Evolutionary conservation across 2,113 vertebrate genomes (phyloP), one percentile per base, ranked within the genome.

Genomic region (Steatornis caripensis): DNA sequence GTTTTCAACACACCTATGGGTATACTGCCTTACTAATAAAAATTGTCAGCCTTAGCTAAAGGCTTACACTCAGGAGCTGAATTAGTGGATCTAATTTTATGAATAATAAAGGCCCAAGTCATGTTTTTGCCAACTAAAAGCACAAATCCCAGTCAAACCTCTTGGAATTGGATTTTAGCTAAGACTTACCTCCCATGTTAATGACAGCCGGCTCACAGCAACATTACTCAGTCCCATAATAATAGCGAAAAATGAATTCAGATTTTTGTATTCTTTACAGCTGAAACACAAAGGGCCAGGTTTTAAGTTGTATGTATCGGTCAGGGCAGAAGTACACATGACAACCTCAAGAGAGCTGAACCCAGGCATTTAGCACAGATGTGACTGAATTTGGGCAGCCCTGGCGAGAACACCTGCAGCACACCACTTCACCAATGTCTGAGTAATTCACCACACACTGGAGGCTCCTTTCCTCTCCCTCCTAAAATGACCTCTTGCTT

Each of bases 171-270:
- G 92, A 91, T 87, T 96, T 91, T 81, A 65, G 75, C 21, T 41
- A 70, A 76, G 41, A 98, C 99, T 97, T 97, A 99, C 99, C 99
- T 99, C 99, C 99, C 99, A 99, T 2, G 99, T 99, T 88, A 99
- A 98, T 15, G 97, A 99, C 87, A 99, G 95, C 78, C 99, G 98
- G 97, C 99, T 99, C 96, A 99, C 99, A 4, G 99, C 99, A n/a
- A 99, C 99, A 55, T 99, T 99, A 81, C 99, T 99, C 75, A 99
- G 98, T 65, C 99, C 99, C 99, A 99, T 99, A 84, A 99, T 97
- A 91, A 99, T 98, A 87, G 99, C 99, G 5, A 99, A 99, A 98
- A 99, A 99, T 79, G 99, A 99, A 92, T 99, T 99, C 94, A 99
- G 98, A 92, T 99, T 99, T 98, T 98, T 99, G 97, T 99, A 99